Base-by-base conservation (phyloP, 35 echinoderm and acorn worm species). In the Eucidaris tribuloides region DNA sequence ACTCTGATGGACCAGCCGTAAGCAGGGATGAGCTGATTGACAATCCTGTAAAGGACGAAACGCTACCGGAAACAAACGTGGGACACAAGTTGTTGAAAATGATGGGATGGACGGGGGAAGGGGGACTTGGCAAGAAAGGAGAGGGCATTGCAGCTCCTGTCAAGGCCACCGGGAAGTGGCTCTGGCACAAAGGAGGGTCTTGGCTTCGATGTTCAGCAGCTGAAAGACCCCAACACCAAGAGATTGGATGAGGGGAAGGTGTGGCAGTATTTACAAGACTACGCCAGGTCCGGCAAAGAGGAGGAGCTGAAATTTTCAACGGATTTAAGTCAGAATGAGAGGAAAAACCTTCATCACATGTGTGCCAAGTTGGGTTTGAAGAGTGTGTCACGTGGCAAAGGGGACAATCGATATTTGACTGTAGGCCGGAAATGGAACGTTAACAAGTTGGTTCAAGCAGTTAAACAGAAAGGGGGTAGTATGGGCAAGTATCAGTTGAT, bases 71-170 rank as follows among this genome's bases (percentile, higher is more conserved):
- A 18, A 43, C 34, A 20, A 81, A 81, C 18, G 48, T 81, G 14
- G 76, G 85, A 3, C 85, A 88, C 61, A 88, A 88, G 60, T 19
- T 88, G 42, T 46, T 88, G 56, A 81, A 81, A 56, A 80, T 81
- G 57, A 81, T 81, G 85, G 85, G 85, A 19, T 88, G 85, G 85
- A 88, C 5, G 17, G 85, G 85, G 2, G 30, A 83, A 32, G 85
- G 85, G 3, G 85, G 76, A 30, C 45, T 88, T 11, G 85, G 56
- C 1, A 88, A 81, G 33, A 55, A 42, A 20, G 59, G 58, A 23
- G 33, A 42, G 22, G 85, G 85, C 2, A 88, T 80, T 30, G 77
- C 77, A 41, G 54, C 50, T 19, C 85, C 85, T 40, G 78, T 88
- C 19, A 62, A 80, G 31, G 76, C 58, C n/a, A 88, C 41, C 17